Evolutionary conservation across 2,113 vertebrate genomes (phyloP).

Genomic region (Chaetorhynchus papuensis): DNA sequence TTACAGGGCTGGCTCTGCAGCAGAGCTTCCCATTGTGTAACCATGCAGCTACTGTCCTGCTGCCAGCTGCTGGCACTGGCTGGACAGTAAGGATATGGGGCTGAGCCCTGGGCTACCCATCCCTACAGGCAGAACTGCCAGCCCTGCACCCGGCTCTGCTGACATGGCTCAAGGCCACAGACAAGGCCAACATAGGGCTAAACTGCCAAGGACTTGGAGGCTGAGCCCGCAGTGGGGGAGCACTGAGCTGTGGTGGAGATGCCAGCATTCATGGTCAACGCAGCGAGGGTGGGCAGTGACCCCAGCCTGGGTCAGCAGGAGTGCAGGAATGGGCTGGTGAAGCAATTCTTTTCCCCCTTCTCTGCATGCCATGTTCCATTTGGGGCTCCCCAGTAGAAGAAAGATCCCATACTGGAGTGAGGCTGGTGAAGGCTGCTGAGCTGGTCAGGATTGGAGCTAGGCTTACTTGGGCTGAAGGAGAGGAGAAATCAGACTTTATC

Average conservation of each 20-base stretch:
- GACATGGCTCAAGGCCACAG: background rate
- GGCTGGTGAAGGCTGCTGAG: background rate
- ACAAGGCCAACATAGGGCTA: background rate
- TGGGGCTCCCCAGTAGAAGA: background rate
- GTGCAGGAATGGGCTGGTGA: background rate
- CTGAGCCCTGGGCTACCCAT: background rate
- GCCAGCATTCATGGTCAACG: too few relatives aligned
- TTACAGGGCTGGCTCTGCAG: background rate
- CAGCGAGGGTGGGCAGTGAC: fast-evolving
- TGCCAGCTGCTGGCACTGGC: background rate
- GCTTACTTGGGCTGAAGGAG: background rate
- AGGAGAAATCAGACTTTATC: background rate
- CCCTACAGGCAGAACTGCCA: fast-evolving
- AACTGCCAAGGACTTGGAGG: background rate
- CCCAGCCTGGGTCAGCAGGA: background rate
- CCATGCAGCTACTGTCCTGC: background rate
- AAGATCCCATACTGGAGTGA: background rate
- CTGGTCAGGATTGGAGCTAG: background rate
- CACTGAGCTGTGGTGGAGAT: background rate
- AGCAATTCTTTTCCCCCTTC: background rate
- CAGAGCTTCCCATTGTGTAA: fast-evolving
- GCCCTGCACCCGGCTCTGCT: fast-evolving
- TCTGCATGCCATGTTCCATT: background rate
- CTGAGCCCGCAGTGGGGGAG: background rate
- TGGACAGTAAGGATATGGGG: fast-evolving